A percentile compares a stretch with the other conserved stretches of the same genome.
phyloP scores from a whole-genome alignment of 2,113 vertebrate genomes.

The Telmatochromis sp. region DNA sequence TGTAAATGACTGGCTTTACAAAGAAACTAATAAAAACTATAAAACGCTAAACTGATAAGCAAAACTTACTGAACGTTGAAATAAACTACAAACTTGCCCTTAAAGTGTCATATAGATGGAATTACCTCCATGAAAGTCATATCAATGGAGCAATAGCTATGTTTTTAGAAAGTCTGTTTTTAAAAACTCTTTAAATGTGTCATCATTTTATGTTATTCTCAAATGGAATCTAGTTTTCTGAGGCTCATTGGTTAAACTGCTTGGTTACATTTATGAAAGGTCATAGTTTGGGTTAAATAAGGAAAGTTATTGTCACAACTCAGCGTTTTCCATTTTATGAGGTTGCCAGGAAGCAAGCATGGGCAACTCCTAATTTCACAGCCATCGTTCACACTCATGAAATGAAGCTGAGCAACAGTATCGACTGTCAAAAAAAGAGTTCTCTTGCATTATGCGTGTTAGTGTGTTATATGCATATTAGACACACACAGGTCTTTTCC shows the following conservation, averaged over 20 bases:
- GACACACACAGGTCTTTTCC: background rate
- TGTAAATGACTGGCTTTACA: background rate
- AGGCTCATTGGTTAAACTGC: background rate
- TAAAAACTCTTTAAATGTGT: background rate
- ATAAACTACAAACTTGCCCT: background rate
- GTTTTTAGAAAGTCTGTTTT: background rate
- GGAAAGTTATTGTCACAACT: background rate
- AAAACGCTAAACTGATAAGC: background rate
- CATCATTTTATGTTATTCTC: background rate
- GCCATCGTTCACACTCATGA: background rate
- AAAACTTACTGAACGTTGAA: background rate
- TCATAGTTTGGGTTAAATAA: background rate
- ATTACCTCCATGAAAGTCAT: background rate
- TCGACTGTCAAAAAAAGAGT: background rate
- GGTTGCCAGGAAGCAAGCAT: background rate
- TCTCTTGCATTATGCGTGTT: background rate
- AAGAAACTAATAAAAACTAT: background rate
- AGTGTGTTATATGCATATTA: background rate
- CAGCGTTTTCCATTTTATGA: background rate
- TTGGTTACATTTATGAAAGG: background rate
- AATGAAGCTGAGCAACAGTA: background rate
- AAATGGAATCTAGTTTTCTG: rapidly evolving
- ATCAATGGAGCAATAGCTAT: background rate
- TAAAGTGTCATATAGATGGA: background rate
- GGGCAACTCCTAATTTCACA: background rate